Evolutionary conservation across 2,888 invertebrate species (phyloP).

Genomic region (Lasioglossum marginatum): DNA sequence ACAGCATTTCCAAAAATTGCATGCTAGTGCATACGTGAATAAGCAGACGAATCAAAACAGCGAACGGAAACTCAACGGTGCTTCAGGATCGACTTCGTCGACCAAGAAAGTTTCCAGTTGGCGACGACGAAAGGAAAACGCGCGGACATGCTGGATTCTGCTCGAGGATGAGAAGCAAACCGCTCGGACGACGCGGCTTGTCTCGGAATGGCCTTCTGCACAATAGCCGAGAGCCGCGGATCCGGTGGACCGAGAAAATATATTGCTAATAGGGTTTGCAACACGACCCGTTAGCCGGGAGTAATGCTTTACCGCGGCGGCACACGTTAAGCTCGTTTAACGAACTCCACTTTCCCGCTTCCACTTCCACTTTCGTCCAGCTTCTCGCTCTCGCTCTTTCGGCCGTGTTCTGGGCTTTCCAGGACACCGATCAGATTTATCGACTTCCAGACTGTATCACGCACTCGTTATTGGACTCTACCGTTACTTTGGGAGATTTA

Average conservation of each 20-base stretch:
- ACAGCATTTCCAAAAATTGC: not conserved
- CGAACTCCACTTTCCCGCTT: constrained; percentile 67
- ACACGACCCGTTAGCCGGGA: constrained; percentile 80
- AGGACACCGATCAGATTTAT: constrained; percentile 71
- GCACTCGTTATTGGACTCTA: constrained; percentile 39
- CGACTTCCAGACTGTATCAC: constrained; percentile 54
- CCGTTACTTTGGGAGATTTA: constrained; percentile 19
- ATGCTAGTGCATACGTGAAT: not conserved
- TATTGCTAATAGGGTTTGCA: constrained; percentile 82
- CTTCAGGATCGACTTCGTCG: not conserved
- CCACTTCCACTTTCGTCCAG: constrained; percentile 24
- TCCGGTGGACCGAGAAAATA: constrained; percentile 77
- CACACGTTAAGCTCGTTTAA: constrained; percentile 80
- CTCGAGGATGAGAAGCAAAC: constrained; percentile 73
- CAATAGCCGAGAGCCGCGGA: constrained; percentile 65
- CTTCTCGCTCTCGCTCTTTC: not conserved
- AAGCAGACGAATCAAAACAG: not conserved
- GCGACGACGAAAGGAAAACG: constrained; percentile 35
- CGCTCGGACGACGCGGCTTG: constrained; percentile 63
- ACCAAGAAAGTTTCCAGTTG: constrained; percentile 27
- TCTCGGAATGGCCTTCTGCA: constrained; percentile 10
- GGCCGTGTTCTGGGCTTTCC: not conserved
- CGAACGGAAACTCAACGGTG: too few relatives aligned
- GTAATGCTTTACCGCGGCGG: constrained; percentile 79
- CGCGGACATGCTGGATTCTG: constrained; percentile 58